phyloP scores from a whole-genome alignment of 2,113 vertebrate genomes.

The Eulemur rufifrons region DNA sequence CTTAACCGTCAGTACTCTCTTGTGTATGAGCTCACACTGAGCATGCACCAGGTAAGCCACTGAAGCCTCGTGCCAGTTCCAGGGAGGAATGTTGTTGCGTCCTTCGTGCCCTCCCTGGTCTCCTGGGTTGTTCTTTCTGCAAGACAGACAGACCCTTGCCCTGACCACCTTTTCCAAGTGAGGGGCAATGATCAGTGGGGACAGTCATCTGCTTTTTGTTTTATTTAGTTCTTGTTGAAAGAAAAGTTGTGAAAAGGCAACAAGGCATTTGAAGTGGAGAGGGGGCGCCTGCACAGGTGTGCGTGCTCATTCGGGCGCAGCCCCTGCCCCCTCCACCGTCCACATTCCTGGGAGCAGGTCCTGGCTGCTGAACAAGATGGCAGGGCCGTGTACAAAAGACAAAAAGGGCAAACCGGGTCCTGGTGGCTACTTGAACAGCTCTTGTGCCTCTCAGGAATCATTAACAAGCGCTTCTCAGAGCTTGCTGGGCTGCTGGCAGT shows the following conservation, averaged over 20 bases:
- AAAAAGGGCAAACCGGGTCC: neutral
- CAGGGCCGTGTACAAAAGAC: neutral
- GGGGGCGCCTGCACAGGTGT: neutral
- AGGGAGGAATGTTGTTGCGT: neutral
- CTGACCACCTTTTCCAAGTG: accelerated
- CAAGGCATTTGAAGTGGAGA: neutral
- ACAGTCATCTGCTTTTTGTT: neutral
- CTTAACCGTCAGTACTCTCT: neutral
- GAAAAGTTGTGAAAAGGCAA: neutral
- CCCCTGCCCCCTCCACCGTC: neutral
- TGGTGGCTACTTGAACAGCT: neutral
- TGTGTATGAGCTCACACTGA: accelerated
- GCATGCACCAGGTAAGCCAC: neutral
- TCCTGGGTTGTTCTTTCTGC: neutral
- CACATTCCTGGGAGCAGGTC: neutral
- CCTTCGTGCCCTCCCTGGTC: neutral
- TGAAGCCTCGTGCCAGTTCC: neutral
- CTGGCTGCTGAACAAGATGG: neutral
- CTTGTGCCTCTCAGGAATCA: neutral
- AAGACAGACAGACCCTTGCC: neutral
- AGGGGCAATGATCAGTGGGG: neutral
- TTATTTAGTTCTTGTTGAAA: neutral
- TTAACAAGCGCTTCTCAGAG: neutral
- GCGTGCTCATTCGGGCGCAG: neutral
- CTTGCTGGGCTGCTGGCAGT: neutral